Percentiles rank a stretch among this genome's conserved stretches.
phyloP scores from a whole-genome alignment of 2,113 vertebrate genomes.

The Caretta caretta region DNA sequence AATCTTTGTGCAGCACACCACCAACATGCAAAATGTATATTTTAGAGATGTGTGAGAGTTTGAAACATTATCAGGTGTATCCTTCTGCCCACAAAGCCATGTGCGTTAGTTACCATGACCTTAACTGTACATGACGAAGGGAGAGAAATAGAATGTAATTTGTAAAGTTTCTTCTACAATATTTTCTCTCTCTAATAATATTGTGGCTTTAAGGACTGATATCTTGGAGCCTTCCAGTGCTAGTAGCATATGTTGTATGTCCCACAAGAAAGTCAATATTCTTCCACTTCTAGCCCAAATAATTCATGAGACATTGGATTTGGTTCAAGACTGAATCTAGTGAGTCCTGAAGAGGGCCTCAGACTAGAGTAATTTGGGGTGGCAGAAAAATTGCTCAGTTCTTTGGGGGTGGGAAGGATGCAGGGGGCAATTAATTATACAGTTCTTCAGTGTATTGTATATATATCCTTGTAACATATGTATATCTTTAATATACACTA shows the following conservation, averaged over 20 bases:
- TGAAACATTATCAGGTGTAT: neutral
- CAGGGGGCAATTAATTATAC: neutral
- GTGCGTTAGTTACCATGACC: neutral
- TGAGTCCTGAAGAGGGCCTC: neutral
- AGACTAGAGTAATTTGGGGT: neutral
- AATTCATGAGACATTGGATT: neutral
- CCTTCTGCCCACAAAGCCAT: neutral
- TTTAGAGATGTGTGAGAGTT: neutral
- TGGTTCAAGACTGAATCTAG: neutral
- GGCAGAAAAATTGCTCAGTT: neutral
- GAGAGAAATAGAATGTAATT: neutral
- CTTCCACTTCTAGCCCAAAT: neutral
- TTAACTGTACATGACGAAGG: neutral
- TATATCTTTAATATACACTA: too few relatives aligned
- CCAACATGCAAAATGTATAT: accelerated
- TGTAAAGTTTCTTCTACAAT: neutral
- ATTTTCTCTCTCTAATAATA: neutral
- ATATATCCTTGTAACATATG: neutral
- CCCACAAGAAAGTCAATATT: neutral
- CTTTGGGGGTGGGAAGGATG: neutral
- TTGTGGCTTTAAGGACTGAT: neutral
- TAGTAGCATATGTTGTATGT: neutral
- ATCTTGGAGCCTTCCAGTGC: neutral
- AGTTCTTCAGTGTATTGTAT: too few relatives aligned
- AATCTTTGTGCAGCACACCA: neutral